Evolutionary conservation across 2,797 vertebrate genomes (phyloP).

Genomic region (Anomalospiza imberbis): DNA sequence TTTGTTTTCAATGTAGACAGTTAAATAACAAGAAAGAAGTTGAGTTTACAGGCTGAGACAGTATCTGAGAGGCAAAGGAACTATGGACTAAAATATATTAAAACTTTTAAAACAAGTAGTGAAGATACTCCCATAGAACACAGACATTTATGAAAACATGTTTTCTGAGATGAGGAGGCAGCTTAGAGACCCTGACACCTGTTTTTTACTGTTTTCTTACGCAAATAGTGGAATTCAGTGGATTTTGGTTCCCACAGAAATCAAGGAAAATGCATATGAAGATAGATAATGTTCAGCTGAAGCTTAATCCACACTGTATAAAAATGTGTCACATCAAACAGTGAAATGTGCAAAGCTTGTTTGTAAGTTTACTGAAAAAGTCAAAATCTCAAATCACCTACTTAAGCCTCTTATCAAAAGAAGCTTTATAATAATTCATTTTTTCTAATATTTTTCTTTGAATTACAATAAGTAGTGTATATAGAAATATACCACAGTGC

Average conservation of each 20-base stretch:
- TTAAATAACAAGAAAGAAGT: not conserved
- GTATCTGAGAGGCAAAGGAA: not conserved
- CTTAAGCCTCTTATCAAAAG: not conserved
- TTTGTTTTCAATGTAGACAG: not conserved
- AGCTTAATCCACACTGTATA: not conserved
- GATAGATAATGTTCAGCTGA: not conserved
- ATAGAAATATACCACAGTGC: not conserved
- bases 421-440: not conserved
- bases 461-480: not conserved
- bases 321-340: not conserved
- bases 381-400: not conserved
- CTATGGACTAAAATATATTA: not conserved
- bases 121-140: not conserved
- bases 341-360: not conserved
- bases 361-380: not conserved
- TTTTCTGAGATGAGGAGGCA: not conserved
- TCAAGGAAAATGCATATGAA: not conserved
- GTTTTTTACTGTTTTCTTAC: not conserved
- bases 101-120: not conserved
- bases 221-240: not conserved
- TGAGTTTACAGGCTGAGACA: not conserved
- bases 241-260: not conserved
- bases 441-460: not conserved
- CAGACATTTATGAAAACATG: not conserved
- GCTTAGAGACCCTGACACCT: not conserved